Evolutionary conservation across 1,140 invertebrate genomes (phyloP).

Genomic region (Anoplophora glabripennis): DNA sequence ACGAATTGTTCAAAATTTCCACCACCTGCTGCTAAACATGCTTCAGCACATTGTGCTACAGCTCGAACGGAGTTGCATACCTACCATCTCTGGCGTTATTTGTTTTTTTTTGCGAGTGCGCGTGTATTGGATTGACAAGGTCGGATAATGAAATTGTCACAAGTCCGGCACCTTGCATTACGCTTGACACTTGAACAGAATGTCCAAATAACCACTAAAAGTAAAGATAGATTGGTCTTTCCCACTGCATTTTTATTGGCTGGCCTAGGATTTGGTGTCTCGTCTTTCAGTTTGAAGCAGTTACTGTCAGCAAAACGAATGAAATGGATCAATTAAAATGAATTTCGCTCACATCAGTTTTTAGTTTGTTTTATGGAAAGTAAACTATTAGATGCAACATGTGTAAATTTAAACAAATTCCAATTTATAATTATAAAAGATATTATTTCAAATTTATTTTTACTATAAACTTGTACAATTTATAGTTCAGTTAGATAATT

Average conservation of each 20-base stretch:
- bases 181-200: constrained; percentile 30
- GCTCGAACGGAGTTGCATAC: no score
- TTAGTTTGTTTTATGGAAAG: neutral
- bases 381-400: neutral
- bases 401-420: constrained; percentile 18
- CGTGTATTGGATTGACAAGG: neutral
- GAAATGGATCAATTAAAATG: no score
- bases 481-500: no score
- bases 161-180: constrained; percentile 1
- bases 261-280: constrained; percentile 47
- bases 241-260: constrained; percentile 46
- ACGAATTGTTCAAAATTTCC: no score
- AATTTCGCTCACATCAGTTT: constrained; percentile 5
- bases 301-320: constrained; percentile 24
- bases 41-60: no score
- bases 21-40: no score
- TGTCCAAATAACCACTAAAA: constrained; percentile 31
- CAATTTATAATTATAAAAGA: constrained; percentile 24
- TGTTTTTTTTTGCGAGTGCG: no score
- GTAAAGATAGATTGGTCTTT: constrained; percentile 42
- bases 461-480: constrained; percentile 28
- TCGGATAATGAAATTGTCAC: constrained; percentile 7
- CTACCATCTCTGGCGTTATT: no score
- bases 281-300: constrained; percentile 49
- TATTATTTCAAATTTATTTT: constrained; percentile 40